Evolutionary conservation across 92 coral and sea anemone genomes (phyloP), one percentile per base, ranked within the genome.

Genomic region (Bergia puertoricense): DNA sequence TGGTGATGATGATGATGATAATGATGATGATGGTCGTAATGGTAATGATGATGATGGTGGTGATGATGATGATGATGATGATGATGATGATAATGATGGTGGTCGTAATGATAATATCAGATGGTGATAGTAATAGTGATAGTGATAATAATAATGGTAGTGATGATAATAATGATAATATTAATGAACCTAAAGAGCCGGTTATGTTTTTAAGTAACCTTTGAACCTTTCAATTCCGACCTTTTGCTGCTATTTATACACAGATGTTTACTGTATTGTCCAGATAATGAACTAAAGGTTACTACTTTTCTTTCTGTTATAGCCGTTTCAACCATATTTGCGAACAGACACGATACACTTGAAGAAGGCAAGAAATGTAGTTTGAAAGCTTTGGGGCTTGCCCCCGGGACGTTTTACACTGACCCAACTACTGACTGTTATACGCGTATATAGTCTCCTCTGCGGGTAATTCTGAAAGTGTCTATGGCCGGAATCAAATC

Each of bases 251-350:
- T 11, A 6, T 1, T 62, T 62, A 62, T 62, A 15, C 69, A 7
- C 69, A 22, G 69, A 1, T 11, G 2, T 13, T 13, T 54, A 1
- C 16, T 54, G 59, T 13, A 10, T 1, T 54, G 16, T 54, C 39
- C 8, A 37, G 20, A 22, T 37, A 45, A 41, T 30, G 80, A 76
- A 66, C 54, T 83, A 1, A 38, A 2, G 30, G 23, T 81, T 8
- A 4, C 1, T 85, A 30, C 30, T 36, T 50, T 14, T 50, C 90
- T 40, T 71, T 71, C 50, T 54, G 75, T 92, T 89, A 57, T 93
- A 95, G 98, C 76, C 95, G 95, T 46, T 95, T 91, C 90, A 95
- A 95, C 77, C 98, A 95, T 91, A 90, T 95, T 37, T 95, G 98
- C 79, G 96, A 95, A 50, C 98, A 95, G 79, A 94, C 94, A 74